Conservation (phyloP, 35 echinoderm and acorn worm species). For the Amphiura filiformis region DNA sequence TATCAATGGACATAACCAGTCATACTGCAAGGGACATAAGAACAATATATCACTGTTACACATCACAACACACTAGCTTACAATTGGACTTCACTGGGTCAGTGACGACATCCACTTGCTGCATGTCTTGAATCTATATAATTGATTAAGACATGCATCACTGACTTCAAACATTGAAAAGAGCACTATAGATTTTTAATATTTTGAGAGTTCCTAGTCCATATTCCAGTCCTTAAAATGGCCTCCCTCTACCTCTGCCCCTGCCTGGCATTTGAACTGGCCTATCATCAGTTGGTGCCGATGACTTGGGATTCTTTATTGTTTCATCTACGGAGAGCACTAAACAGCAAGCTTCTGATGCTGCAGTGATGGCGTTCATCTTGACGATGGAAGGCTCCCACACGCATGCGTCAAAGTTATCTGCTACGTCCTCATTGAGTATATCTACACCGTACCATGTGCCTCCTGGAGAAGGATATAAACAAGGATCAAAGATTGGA, state of each 20-base stretch:
- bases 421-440: slow-evolving; percentile 85
- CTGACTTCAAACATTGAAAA: too few species aligned
- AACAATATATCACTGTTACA: too few species aligned
- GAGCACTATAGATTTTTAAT: background rate
- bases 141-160: too few species aligned
- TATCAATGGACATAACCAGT: too few species aligned
- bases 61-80: too few species aligned
- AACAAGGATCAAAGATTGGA: background rate
- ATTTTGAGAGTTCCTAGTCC: background rate
- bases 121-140: too few species aligned
- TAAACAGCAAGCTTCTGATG: slow-evolving; percentile 93
- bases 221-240: background rate
- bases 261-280: slow-evolving; percentile 66
- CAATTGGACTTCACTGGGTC: too few species aligned
- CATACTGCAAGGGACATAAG: too few species aligned
- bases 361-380: slow-evolving; percentile 96
- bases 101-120: too few species aligned
- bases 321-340: slow-evolving; percentile 97
- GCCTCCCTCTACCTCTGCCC: slow-evolving; percentile 73
- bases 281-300: slow-evolving; percentile 63
- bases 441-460: slow-evolving; percentile 98
- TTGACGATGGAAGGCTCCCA: slow-evolving; percentile 98
- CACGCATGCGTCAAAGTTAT: slow-evolving; percentile 93
- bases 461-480: slow-evolving; percentile 36
- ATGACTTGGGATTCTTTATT: slow-evolving; percentile 97